phyloP scores from a whole-genome alignment of 2,113 vertebrate genomes.

The Synodontis membranacea region DNA sequence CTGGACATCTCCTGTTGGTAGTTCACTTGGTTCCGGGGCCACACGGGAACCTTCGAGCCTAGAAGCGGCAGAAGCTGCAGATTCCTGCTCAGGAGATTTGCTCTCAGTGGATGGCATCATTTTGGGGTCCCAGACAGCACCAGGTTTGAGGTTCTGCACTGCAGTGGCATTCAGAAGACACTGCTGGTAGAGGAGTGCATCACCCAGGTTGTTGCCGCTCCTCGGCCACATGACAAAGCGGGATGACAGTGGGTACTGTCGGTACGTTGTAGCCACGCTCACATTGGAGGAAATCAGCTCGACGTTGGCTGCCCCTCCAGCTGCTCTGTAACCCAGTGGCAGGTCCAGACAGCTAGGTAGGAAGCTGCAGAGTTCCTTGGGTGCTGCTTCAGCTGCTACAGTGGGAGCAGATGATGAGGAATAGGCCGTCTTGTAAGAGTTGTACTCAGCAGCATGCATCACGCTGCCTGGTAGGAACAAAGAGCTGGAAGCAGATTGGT shows the following conservation, averaged over 20 bases:
- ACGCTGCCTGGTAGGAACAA: constrained; percentile 83
- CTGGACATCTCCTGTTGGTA: constrained; percentile 69
- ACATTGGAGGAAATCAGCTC: constrained; percentile 96
- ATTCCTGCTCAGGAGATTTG: constrained; percentile 73
- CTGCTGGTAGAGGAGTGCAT: constrained; percentile 91
- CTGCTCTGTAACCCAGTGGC: constrained; percentile 84
- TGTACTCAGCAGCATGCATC: constrained; percentile 85
- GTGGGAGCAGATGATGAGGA: constrained; percentile 56
- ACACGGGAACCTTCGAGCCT: constrained; percentile 79
- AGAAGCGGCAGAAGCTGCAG: constrained; percentile 55
- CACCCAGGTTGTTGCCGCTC: constrained; percentile 77
- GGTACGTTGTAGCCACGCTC: constrained; percentile 91
- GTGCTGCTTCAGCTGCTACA: constrained; percentile 69
- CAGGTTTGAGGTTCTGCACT: constrained; percentile 86
- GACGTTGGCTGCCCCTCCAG: constrained; percentile 77
- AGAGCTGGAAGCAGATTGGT: constrained; percentile 76
- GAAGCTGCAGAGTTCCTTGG: constrained; percentile 86
- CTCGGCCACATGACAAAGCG: constrained; percentile 93
- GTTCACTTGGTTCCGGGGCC: constrained; percentile 66
- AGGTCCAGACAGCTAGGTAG: constrained; percentile 87
- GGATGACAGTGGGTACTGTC: constrained; percentile 87
- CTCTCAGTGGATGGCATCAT: constrained; percentile 67
- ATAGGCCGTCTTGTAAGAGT: constrained; percentile 84
- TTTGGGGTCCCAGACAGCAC: constrained; percentile 82
- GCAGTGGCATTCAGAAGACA: constrained; percentile 87